Base-by-base conservation (phyloP, 1,140 invertebrate genomes). In the Neelides sp. region DNA sequence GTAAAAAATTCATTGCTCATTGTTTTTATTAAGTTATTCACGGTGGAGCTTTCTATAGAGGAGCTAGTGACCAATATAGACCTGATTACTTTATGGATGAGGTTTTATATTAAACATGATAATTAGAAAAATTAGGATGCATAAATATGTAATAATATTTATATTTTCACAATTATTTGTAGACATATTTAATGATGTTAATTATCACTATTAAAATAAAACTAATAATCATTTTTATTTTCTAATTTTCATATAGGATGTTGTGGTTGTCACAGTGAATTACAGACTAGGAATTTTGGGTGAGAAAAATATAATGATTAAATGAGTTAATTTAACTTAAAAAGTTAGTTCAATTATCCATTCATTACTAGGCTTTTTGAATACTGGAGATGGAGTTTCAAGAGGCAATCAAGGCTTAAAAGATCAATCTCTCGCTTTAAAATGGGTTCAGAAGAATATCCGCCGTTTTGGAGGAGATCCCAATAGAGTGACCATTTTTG, bases 41-140 rank as follows among this genome's bases (percentile, higher is more conserved):
- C 17, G 50, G 50, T 4, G 50, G 50, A 1, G 23, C 24, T 30
- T 52, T 20, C 15, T 39, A 39, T 39, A 39, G 37, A 7, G 13
- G 13, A 15, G 19, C 7, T 40, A 15, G 26, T 24, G 20, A 24
- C 36, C n/a, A 39, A 4, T 26, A 7, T 40, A 35, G 32, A 30
- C 24, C 10, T 34, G 37, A 13, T n/a, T 58, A 52, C 26, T 48
- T 60, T 40, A 53, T 55, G 20, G 59, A 62, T 48, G 50, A 57
- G 34, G 50, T 55, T 35, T 51, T 58, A 34, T n/a, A n/a, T n/a
- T n/a, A n/a, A n/a, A 54, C 37, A 24, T 51, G 12, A 40, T 51
- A n/a, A 47, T 10, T 32, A 8, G 28, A 32, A 32, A 32, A 8
- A 8, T 5, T 32, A 32, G n/a, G n/a, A 32, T 32, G 28, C n/a